These are phyloP conservation scores for Rambutsinella grinnellia DNA, from an alignment of 2,888 invertebrate species.

Conservation along the genomic window DNA sequence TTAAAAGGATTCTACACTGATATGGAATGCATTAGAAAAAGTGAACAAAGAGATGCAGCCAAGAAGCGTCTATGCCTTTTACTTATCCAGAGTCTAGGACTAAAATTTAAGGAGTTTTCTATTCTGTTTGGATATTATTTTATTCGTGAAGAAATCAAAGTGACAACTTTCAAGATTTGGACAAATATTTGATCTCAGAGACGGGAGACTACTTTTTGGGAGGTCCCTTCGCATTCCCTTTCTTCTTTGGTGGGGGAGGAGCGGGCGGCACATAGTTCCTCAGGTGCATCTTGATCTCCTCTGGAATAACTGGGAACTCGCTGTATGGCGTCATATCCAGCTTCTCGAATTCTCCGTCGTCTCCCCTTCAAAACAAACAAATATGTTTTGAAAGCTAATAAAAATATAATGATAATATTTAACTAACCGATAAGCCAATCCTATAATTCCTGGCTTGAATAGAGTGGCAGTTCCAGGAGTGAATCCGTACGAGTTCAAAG, in stretches of 20 bases:
- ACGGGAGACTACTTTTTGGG: neutral
- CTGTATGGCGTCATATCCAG: conserved; percentile 39
- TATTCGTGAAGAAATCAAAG: too few relatives aligned
- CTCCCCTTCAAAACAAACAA: conserved; percentile 11
- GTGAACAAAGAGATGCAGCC: too few relatives aligned
- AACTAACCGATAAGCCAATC: conserved; percentile 34
- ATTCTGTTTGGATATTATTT: too few relatives aligned
- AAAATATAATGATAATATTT: neutral
- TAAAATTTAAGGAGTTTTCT: too few relatives aligned
- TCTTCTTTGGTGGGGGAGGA: conserved; percentile 24
- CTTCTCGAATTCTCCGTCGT: conserved; percentile 45
- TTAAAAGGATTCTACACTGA: too few relatives aligned
- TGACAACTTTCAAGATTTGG: too few relatives aligned
- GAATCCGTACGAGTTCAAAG: conserved; percentile 32
- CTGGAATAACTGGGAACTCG: conserved; percentile 46
- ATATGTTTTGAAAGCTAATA: neutral
- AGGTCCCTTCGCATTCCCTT: neutral
- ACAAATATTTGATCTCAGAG: too few relatives aligned
- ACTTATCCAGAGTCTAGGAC: too few relatives aligned
- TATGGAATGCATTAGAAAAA: too few relatives aligned
- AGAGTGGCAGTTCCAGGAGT: conserved; percentile 15
- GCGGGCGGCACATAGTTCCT: conserved; percentile 49
- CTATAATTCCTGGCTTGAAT: conserved; percentile 40
- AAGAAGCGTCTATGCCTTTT: too few relatives aligned
- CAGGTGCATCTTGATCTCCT: conserved; percentile 41